Base-by-base conservation (phyloP, 2,888 invertebrate species). In the Lithosia quadra region DNA sequence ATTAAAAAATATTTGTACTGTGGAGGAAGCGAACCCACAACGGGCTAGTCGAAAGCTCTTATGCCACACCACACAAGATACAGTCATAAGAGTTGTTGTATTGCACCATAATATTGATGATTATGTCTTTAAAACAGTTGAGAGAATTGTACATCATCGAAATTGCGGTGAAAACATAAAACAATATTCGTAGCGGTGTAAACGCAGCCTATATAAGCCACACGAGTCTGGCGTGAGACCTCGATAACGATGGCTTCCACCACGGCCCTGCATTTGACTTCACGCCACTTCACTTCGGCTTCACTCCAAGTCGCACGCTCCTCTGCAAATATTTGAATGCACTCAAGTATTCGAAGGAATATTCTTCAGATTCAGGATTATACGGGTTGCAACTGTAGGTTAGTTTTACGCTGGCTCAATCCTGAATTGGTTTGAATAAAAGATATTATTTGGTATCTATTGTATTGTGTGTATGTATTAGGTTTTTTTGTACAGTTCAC, bases 311-410 rank as follows among this genome's bases (percentile, higher is more conserved):
- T 65, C 77, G 76, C 69, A 9, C 64, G 67, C 56, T 75, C 73
- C 73, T 72, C 68, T 65, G 67, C 74, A 79, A 79, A 79, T 79
- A 79, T 79, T 79, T 79, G 79, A 74, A 79, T 79, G 76, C 78
- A 78, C 65, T 76, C 64, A 67, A 77, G 72, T 67, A 75, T 73
- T 63, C 60, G 57, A 59, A 72, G 67, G 70, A 78, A 78, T 78
- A 72, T 75, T 69, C 71, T 73, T 63, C 68, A 34, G 59, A 67
- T 57, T 62, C 61, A 71, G 69, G 73, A 71, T 77, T 71, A 74
- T 71, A 65, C 63, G 56, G 28, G 11, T 62, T 55, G 36, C 36
- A 33, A 39, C 75, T 74, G 60, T 76, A 67, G 63, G 79, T 79
- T 57, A 72, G 24, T 78, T 58, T 73, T 66, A 79, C 61, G 65